Conservation (phyloP, 2,113 vertebrate genomes). For the Phylloscopus trochiloides region DNA sequence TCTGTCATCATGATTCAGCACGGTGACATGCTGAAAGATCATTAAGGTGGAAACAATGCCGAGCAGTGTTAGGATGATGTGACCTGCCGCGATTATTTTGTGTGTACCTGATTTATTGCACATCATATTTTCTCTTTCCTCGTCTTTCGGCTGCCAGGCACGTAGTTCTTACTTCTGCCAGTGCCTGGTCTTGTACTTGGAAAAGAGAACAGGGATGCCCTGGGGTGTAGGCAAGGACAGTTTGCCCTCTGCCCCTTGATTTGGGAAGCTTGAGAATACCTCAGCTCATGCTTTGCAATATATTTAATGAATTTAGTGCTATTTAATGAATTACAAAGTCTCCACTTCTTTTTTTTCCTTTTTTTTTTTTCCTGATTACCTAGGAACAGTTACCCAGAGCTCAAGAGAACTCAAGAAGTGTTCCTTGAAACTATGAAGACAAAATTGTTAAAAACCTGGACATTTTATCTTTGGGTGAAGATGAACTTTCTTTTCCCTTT, state of each 20-base stretch:
- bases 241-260: neutral
- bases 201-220: neutral
- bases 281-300: neutral
- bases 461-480: neutral
- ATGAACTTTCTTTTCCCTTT: neutral
- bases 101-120: slow-evolving; percentile 33
- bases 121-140: slow-evolving; percentile 37
- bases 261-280: neutral
- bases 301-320: neutral
- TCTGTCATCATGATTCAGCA: slow-evolving; percentile 63
- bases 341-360: neutral
- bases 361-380: neutral
- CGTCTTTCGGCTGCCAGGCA: slow-evolving; percentile 13
- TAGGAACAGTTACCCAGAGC: neutral
- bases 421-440: neutral
- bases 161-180: slow-evolving; percentile 16
- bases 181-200: neutral
- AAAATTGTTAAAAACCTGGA: neutral
- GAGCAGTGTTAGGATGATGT: slow-evolving; percentile 28
- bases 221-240: neutral
- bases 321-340: neutral
- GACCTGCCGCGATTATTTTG: neutral
- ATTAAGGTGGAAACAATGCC: slow-evolving; percentile 63
- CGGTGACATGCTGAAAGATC: slow-evolving; percentile 50
- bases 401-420: neutral